Percentiles rank a stretch among this genome's conserved stretches.
These are phyloP conservation scores for Bradypodion ventrale DNA, from an alignment of 2,797 vertebrate species.

Conservation along the genomic window DNA sequence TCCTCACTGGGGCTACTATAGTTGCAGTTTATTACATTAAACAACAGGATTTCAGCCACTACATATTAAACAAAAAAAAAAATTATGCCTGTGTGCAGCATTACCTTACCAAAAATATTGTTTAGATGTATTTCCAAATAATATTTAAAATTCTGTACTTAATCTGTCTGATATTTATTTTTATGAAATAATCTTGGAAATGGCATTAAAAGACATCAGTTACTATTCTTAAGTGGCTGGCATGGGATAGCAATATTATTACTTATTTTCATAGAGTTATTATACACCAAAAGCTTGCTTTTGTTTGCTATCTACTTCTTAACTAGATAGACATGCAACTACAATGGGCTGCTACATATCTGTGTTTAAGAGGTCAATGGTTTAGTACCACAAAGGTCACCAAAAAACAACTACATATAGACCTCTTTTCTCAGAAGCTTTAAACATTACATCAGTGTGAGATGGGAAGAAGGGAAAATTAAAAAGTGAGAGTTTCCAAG, in stretches of 20 bases:
- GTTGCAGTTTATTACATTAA: too few species aligned
- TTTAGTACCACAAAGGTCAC: slow-evolving; percentile 65
- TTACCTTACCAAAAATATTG: neutral
- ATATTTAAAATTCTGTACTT: slow-evolving; percentile 8
- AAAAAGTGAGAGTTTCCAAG: slow-evolving; percentile 73
- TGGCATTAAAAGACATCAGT: neutral
- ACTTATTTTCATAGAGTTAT: too few species aligned
- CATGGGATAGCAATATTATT: rapidly evolving
- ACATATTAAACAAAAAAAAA: slow-evolving; percentile 12
- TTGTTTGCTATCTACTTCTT: slow-evolving; percentile 20
- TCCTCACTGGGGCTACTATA: too few species aligned
- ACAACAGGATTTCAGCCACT: too few species aligned
- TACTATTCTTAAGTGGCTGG: slow-evolving; percentile 13
- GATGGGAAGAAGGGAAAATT: slow-evolving; percentile 65
- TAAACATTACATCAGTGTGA: slow-evolving; percentile 49
- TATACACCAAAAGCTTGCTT: too few species aligned
- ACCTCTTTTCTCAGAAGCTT: slow-evolving; percentile 65
- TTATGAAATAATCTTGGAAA: slow-evolving; percentile 20
- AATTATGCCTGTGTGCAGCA: neutral
- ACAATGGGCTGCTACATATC: slow-evolving; percentile 42
- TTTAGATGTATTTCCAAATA: neutral
- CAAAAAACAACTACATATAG: slow-evolving; percentile 56
- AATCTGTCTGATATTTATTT: neutral
- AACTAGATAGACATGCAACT: neutral
- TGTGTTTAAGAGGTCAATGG: slow-evolving; percentile 65